Evolutionary conservation across 2,888 invertebrate species (phyloP), one percentile per base, ranked within the genome.

Genomic region (Clivina fossor): DNA sequence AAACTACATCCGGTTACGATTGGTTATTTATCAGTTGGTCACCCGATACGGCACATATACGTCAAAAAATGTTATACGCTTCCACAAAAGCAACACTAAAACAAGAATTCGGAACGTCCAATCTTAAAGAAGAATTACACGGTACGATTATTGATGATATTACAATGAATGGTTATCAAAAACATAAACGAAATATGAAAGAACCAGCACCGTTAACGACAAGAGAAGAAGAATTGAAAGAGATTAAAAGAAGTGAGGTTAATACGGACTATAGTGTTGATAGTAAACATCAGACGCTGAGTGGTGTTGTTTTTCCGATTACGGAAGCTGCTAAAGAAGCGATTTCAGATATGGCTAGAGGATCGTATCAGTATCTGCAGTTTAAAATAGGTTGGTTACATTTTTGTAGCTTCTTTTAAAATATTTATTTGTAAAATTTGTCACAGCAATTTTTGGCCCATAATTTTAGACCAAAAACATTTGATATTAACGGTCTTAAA

Each of bases 1-100:
- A 85, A 68, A 87, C 87, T 61, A 81, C 88, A 8, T 78, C 86
- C 4, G 93, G 93, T 0, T 86, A 90, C 73, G 90, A 93, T 66
- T 99, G 98, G 97, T 73, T 98, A 5, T 80, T 94, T 49, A 85
- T 95, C 49, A 90, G 90, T 65, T 99, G 96, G 93, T 92, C 90
- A 0, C 98, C 98, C 0, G 98, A 98, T 68, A 83, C 82, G 54
- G 90, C 96, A 0, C 84, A 90, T 0, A 88, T 97, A 2, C 79
- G 97, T 55, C 88, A 94, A 68, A 99, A 99, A 75, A 98, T 99
- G 98, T 77, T 99, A 49, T 96, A 96, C 68, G 98, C 98, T 0
- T 96, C 95, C 0, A 98, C 97, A 0, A 93, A 96, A 74, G 93
- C 98, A 1, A 99, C 98, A 0, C 77, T 99, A 20, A 99, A 97